These are phyloP conservation scores for Melopsittacus undulatus DNA, from an alignment of 2,797 vertebrate species.

Conservation along the genomic window DNA sequence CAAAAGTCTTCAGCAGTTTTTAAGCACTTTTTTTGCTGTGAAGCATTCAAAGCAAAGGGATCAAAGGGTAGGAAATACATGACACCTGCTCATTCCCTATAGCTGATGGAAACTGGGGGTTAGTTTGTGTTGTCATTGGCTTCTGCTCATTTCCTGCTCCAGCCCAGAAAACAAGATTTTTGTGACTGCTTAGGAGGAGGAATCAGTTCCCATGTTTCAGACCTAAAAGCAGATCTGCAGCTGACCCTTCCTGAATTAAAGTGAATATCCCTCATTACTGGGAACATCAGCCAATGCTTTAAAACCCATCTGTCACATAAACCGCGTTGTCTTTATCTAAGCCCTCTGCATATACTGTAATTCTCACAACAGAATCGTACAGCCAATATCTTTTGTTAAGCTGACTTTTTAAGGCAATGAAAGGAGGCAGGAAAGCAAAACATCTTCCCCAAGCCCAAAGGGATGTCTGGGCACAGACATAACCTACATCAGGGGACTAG, in stretches of 20 bases:
- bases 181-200: not conserved
- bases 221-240: not conserved
- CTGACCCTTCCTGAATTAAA: not conserved
- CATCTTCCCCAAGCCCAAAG: not conserved
- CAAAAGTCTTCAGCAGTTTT: not conserved
- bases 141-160: not conserved
- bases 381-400: not conserved
- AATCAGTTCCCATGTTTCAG: slow-evolving; percentile 1
- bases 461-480: not conserved
- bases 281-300: not conserved
- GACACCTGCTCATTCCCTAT: not conserved
- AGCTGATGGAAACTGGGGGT: not conserved
- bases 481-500: no score
- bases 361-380: not conserved
- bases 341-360: not conserved
- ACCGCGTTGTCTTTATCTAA: not conserved
- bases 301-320: not conserved
- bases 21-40: not conserved
- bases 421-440: not conserved
- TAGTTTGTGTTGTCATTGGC: not conserved
- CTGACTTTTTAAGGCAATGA: not conserved
- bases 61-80: slow-evolving; percentile 13
- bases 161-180: not conserved
- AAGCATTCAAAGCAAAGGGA: slow-evolving; percentile 19
- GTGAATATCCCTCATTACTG: not conserved